Evolutionary conservation across 1,140 invertebrate species (phyloP).

Genomic region (Paraescarpia echinospica): DNA sequence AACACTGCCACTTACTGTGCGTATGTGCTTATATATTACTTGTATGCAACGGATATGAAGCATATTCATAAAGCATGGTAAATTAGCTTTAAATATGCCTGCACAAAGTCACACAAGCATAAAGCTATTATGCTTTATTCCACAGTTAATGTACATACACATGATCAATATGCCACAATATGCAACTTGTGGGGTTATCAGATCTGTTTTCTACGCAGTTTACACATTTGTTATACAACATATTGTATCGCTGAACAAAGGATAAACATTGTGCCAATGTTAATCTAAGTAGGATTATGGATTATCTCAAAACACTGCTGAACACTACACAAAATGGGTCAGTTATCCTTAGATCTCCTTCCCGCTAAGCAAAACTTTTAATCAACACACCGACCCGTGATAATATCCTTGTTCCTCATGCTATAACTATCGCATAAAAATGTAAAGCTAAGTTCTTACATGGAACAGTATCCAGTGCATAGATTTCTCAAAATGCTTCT

Average conservation of each 20-base stretch:
- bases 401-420: too few relatives aligned
- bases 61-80: neutral
- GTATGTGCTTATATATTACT: neutral
- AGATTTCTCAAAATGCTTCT: too few relatives aligned
- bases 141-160: neutral
- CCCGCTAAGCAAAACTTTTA: neutral
- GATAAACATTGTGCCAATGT: too few relatives aligned
- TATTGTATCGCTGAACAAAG: neutral
- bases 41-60: neutral
- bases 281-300: neutral
- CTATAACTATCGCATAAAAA: too few relatives aligned
- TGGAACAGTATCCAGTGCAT: too few relatives aligned
- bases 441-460: too few relatives aligned
- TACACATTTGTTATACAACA: neutral
- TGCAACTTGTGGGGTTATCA: neutral
- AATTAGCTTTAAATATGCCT: neutral
- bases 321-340: neutral
- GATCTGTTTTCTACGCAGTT: neutral
- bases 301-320: neutral
- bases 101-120: neutral
- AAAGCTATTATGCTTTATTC: conserved; percentile 6
- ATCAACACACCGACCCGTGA: neutral
- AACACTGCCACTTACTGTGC: neutral
- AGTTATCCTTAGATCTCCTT: neutral
- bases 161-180: neutral